A percentile compares a stretch with the other conserved stretches of the same genome.
Evolutionary conservation across 2,888 invertebrate species (phyloP).

Genomic region (Aphidius colemani): DNA sequence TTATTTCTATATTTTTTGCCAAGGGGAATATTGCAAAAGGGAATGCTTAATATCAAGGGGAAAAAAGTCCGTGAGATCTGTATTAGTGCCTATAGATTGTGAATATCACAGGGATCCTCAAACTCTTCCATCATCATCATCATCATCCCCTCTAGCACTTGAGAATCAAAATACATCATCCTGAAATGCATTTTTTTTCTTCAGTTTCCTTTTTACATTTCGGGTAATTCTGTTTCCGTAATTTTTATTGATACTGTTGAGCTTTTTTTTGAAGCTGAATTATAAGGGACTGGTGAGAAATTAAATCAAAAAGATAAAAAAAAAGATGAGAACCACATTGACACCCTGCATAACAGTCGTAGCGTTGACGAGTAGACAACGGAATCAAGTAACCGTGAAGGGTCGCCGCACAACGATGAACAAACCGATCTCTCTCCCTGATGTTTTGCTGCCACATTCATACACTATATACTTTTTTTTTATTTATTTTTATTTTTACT

Average conservation of each 20-base stretch:
- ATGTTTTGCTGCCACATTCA: no score
- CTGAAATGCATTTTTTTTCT: not conserved
- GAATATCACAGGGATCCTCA: slow-evolving; percentile 42
- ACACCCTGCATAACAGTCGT: slow-evolving; percentile 44
- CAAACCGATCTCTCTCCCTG: slow-evolving; percentile 10
- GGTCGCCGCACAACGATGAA: slow-evolving; percentile 46
- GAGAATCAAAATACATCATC: not conserved
- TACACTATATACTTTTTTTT: not conserved
- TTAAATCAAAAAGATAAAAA: not conserved
- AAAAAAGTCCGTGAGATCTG: slow-evolving; percentile 58
- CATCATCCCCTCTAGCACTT: no score
- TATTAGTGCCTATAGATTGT: slow-evolving; percentile 53
- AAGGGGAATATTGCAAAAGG: slow-evolving; percentile 37
- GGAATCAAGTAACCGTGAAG: slow-evolving; percentile 56
- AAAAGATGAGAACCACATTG: slow-evolving; percentile 55
- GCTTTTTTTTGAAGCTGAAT: slow-evolving; percentile 10
- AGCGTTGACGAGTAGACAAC: slow-evolving; percentile 57
- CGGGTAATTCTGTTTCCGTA: no score
- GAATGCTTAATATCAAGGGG: slow-evolving; percentile 55
- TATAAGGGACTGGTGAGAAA: slow-evolving; percentile 8
- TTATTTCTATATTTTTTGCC: slow-evolving; percentile 14
- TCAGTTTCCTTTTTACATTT: not conserved
- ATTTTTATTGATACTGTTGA: no score
- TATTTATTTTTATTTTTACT: slow-evolving; percentile 25
- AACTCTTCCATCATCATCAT: no score